phyloP scores from a whole-genome alignment of 2,888 invertebrate genomes.

The Sphinx pinastri region DNA sequence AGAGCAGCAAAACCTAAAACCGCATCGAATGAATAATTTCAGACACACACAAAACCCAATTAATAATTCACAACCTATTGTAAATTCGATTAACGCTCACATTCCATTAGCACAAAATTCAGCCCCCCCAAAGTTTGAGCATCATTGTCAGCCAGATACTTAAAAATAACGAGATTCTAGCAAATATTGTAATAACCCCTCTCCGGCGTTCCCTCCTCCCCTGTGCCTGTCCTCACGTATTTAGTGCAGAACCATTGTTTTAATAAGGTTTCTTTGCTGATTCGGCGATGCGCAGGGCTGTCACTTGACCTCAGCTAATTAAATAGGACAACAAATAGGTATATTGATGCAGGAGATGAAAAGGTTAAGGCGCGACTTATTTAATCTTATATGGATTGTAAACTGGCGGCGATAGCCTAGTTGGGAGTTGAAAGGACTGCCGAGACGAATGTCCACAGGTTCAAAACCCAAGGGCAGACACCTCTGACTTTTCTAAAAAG shows the following conservation, averaged over 20 bases:
- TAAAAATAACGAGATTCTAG: constrained; percentile 83
- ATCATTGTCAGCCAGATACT: constrained; percentile 70
- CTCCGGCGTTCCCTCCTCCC: constrained; percentile 38
- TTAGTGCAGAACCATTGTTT: constrained; percentile 67
- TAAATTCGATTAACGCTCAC: constrained; percentile 21
- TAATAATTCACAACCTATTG: constrained; percentile 13
- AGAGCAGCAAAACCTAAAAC: no score
- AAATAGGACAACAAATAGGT: constrained; percentile 1
- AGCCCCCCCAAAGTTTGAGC: constrained; percentile 60
- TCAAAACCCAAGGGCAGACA: no score
- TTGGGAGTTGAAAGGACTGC: no score
- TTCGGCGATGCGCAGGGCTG: constrained; percentile 40
- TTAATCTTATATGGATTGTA: no score
- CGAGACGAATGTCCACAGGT: no score
- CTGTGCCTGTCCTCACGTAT: constrained; percentile 50
- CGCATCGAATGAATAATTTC: no score
- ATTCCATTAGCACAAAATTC: constrained; percentile 39
- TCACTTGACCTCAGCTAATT: constrained; percentile 13
- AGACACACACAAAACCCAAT: neutral
- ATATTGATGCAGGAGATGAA: neutral
- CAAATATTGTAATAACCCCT: constrained; percentile 81
- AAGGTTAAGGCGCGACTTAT: neutral
- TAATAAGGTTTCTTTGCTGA: constrained; percentile 72
- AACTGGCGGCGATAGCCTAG: no score
- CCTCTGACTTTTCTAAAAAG: no score